Evolutionary conservation across 2,888 invertebrate species (phyloP).

Genomic region (Sisyra nigra): DNA sequence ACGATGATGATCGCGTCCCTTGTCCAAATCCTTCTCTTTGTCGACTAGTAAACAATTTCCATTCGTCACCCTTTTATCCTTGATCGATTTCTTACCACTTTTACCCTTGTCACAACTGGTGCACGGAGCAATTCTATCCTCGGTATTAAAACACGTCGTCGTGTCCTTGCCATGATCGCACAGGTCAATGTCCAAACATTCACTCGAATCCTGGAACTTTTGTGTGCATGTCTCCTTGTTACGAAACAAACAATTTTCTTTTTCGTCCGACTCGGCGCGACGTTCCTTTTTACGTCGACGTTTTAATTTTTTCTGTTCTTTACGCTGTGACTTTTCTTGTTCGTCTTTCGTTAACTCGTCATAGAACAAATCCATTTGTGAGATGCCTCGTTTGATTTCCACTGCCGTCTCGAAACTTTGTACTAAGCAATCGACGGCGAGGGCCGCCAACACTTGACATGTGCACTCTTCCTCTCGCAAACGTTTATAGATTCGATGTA

Average conservation of each 20-base stretch:
- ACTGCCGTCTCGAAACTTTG: constrained; percentile 83
- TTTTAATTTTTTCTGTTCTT: constrained; percentile 75
- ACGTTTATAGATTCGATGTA: constrained; percentile 73
- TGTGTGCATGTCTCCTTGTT: constrained; percentile 22
- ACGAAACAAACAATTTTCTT: constrained; percentile 21
- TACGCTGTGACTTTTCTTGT: constrained; percentile 64
- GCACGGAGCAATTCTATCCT: constrained; percentile 13
- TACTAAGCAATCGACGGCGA: constrained; percentile 71
- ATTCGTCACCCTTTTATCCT: constrained; percentile 9
- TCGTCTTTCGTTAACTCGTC: constrained; percentile 81
- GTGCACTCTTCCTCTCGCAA: constrained; percentile 84
- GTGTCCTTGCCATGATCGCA: no score
- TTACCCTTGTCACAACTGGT: constrained; percentile 12
- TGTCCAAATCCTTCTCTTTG: constrained; percentile 2
- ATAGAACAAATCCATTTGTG: constrained; percentile 74
- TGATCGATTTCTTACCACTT: constrained; percentile 4
- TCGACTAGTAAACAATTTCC: constrained; percentile 7
- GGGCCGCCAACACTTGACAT: constrained; percentile 83
- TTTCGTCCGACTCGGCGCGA: constrained; percentile 30
- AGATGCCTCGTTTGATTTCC: constrained; percentile 75
- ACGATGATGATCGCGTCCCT: no score
- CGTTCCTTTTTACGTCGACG: constrained; percentile 57
- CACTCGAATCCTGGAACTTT: constrained; percentile 16
- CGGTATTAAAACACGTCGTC: constrained; percentile 8
- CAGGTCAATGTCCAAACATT: constrained; percentile 13